phyloP scores from a whole-genome alignment of 2,797 vertebrate genomes.

The Cichlasoma orientale region DNA sequence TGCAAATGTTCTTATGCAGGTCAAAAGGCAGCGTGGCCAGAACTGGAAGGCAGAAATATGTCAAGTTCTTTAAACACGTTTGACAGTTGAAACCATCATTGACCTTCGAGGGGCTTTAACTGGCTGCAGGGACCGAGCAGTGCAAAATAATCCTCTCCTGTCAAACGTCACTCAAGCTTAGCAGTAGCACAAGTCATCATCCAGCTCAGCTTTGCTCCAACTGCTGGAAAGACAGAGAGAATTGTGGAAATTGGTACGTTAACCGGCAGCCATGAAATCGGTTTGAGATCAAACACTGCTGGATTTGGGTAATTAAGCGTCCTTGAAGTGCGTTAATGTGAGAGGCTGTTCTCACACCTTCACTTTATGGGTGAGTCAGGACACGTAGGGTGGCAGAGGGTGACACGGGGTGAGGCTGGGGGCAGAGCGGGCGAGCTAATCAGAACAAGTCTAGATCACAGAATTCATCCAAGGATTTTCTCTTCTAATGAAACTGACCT shows the following conservation, averaged over 20 bases:
- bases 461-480: slow-evolving; percentile 51
- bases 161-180: slow-evolving; percentile 83
- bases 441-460: slow-evolving; percentile 54
- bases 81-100: slow-evolving; percentile 78
- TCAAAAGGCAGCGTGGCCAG: slow-evolving; percentile 61
- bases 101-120: slow-evolving; percentile 80
- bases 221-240: slow-evolving; percentile 64
- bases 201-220: slow-evolving; percentile 76
- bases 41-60: slow-evolving; percentile 57
- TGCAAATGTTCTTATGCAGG: slow-evolving; percentile 60
- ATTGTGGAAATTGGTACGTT: slow-evolving; percentile 73
- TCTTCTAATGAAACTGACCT: slow-evolving; percentile 76
- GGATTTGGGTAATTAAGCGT: slow-evolving; percentile 77
- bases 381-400: slow-evolving; percentile 19
- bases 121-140: slow-evolving; percentile 74
- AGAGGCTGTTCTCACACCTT: slow-evolving; percentile 67
- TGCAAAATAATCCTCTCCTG: slow-evolving; percentile 81
- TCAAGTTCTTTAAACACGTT: slow-evolving; percentile 70
- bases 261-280: slow-evolving; percentile 76
- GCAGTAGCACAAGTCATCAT: slow-evolving; percentile 77
- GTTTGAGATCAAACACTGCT: slow-evolving; percentile 75
- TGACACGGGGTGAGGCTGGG: slow-evolving; percentile 4
- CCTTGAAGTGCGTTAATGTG: slow-evolving; percentile 63
- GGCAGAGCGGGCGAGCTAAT: slow-evolving; percentile 51
- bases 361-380: slow-evolving; percentile 51